Percentiles rank a stretch among this genome's conserved stretches.
Conservation (phyloP, 2,797 vertebrate genomes). For the Echiichthys vipera region DNA sequence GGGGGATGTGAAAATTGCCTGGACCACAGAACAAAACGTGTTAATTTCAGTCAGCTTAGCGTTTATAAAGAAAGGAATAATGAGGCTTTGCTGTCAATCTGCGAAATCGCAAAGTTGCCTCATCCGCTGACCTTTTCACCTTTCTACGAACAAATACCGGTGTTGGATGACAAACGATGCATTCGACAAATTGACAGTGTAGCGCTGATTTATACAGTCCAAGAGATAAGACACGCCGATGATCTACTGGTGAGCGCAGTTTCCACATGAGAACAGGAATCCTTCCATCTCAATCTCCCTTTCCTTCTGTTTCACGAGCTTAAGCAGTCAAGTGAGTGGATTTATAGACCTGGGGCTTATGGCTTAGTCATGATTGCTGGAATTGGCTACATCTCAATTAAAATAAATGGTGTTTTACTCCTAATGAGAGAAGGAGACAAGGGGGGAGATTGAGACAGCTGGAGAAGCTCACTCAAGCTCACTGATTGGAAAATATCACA, state of each 20-base stretch:
- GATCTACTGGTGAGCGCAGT: conserved; percentile 49
- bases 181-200: not conserved
- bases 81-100: conserved; percentile 24
- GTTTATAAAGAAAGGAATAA: conserved; percentile 35
- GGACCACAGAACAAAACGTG: conserved; percentile 32
- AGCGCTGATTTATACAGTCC: conserved; percentile 21
- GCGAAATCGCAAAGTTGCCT: not conserved
- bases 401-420: conserved; percentile 75
- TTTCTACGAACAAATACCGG: not conserved
- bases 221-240: conserved; percentile 49
- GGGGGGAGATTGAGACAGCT: conserved; percentile 25
- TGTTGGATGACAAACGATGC: not conserved
- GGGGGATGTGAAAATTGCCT: conserved; percentile 46
- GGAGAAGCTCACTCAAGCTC: conserved; percentile 2
- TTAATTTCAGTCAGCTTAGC: conserved; percentile 46
- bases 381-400: conserved; percentile 78
- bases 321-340: conserved; percentile 81
- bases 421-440: conserved; percentile 58
- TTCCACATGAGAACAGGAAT: conserved; percentile 56
- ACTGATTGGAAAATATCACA: not conserved
- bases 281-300: conserved; percentile 60
- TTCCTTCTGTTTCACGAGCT: conserved; percentile 70
- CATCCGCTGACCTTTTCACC: not conserved
- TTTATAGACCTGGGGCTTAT: conserved; percentile 80
- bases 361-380: conserved; percentile 82